A percentile compares a stretch with the other conserved stretches of the same genome.
Evolutionary conservation across 2,797 vertebrate genomes (phyloP).

Genomic region (Sternarchorhynchus goeldii): DNA sequence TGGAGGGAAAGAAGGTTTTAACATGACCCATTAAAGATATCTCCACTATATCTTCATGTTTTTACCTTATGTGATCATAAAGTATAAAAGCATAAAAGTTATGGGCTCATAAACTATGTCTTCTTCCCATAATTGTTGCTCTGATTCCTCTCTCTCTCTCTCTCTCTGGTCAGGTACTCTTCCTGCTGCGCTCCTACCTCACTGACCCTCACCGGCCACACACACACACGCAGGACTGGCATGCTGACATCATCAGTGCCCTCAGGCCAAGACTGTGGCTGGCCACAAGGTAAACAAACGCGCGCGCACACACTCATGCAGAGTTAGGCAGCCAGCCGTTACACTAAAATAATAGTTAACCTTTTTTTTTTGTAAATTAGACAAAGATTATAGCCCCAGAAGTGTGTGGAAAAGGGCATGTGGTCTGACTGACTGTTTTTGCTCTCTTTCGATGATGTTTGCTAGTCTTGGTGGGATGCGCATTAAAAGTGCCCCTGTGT

Average conservation of each 20-base stretch:
- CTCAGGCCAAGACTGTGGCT: constrained; percentile 86
- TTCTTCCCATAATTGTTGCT: no score
- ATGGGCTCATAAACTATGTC: no score
- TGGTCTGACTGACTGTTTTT: background rate
- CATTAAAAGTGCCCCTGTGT: background rate
- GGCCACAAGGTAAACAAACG: constrained; percentile 81
- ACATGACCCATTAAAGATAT: no score
- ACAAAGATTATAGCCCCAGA: background rate
- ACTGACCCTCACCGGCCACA: constrained; percentile 79
- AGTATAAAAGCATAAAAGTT: no score
- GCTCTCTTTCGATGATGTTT: background rate
- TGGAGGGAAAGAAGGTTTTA: no score
- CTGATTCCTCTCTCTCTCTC: constrained; percentile 40
- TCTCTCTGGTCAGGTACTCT: constrained; percentile 79
- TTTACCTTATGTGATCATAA: no score
- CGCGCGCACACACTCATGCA: constrained; percentile 34
- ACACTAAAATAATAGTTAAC: background rate
- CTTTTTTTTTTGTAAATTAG: background rate
- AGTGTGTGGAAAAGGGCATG: background rate
- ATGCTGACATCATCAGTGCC: constrained; percentile 72
- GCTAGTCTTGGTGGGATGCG: background rate
- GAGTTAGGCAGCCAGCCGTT: background rate
- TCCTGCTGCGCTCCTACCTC: constrained; percentile 87
- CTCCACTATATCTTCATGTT: no score
- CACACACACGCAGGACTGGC: constrained; percentile 70